These are phyloP conservation scores for Drosophila meridionalis DNA, from an alignment of 2,888 invertebrate genomes.

Conservation along the genomic window DNA sequence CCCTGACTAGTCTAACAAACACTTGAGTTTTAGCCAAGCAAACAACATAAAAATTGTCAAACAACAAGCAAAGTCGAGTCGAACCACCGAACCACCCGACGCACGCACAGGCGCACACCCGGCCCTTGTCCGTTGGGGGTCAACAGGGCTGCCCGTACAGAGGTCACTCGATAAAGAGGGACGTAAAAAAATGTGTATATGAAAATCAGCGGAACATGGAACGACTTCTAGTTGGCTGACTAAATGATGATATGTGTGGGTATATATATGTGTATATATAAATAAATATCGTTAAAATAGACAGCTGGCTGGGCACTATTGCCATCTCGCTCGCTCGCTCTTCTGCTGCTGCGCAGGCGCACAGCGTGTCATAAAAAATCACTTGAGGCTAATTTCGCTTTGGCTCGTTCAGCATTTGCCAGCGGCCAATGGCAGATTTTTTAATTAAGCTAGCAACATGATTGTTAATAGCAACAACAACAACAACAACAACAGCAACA, in stretches of 20 bases:
- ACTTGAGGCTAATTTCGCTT: conserved; percentile 76
- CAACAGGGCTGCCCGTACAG: conserved; percentile 51
- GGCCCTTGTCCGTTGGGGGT: conserved; percentile 58
- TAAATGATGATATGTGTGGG: conserved; percentile 46
- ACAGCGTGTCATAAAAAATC: conserved; percentile 65
- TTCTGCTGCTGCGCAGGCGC: conserved; percentile 59
- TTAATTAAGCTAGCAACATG: conserved; percentile 71
- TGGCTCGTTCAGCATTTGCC: conserved; percentile 47
- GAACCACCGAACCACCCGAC: conserved; percentile 17
- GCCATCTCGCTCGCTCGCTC: conserved; percentile 16
- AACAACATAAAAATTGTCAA: conserved; percentile 60
- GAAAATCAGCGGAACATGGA: conserved; percentile 52
- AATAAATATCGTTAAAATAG: conserved; percentile 24
- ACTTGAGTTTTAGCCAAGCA: conserved; percentile 42
- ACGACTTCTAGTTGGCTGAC: conserved; percentile 40
- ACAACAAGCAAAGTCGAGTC: conserved; percentile 34
- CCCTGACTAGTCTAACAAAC: conserved; percentile 35
- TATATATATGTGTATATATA: neutral
- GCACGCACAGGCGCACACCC: neutral
- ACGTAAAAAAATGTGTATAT: conserved; percentile 51
- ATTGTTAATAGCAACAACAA: conserved; percentile 41
- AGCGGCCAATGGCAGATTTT: conserved; percentile 44
- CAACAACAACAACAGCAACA: conserved; percentile 15
- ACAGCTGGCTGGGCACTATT: conserved; percentile 59
- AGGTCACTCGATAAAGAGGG: conserved; percentile 66